These are phyloP conservation scores for Phlogophora meticulosa DNA, from an alignment of 2,888 invertebrate species.

Conservation along the genomic window DNA sequence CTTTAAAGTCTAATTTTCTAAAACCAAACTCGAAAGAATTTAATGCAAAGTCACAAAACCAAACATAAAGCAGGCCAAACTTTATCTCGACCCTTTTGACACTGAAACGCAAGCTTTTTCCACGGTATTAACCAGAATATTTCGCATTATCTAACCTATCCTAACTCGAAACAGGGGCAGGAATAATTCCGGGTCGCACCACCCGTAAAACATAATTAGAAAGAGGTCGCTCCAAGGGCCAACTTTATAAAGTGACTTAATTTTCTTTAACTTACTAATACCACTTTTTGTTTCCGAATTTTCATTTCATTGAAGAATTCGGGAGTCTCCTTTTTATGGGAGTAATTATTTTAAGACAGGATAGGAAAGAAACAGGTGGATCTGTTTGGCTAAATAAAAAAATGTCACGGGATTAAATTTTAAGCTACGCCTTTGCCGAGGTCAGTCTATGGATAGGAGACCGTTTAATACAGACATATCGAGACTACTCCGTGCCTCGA, in stretches of 20 bases:
- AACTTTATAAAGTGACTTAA: conserved; percentile 73
- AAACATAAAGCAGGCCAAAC: background rate
- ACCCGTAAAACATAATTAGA: conserved; percentile 76
- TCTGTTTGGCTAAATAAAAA: no score
- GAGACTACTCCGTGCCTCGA: no score
- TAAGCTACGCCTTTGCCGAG: no score
- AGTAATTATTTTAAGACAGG: conserved; percentile 39
- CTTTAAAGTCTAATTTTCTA: no score
- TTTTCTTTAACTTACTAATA: conserved; percentile 67
- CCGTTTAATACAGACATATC: no score
- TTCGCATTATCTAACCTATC: conserved; percentile 45
- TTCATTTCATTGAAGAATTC: conserved; percentile 56
- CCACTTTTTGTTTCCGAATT: conserved; percentile 59
- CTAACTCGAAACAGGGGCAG: conserved; percentile 18
- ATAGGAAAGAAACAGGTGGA: background rate
- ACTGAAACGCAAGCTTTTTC: conserved; percentile 19
- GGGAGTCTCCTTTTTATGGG: conserved; percentile 5
- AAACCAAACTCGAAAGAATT: background rate
- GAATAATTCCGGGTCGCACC: conserved; percentile 57
- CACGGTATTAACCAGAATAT: conserved; percentile 36
- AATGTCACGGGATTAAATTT: no score
- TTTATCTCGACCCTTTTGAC: conserved; percentile 4
- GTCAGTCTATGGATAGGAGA: no score
- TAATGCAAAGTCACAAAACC: background rate
- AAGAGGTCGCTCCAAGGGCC: conserved; percentile 63